Conservation (phyloP, 2,113 vertebrate genomes). For the Prolemur simus region DNA sequence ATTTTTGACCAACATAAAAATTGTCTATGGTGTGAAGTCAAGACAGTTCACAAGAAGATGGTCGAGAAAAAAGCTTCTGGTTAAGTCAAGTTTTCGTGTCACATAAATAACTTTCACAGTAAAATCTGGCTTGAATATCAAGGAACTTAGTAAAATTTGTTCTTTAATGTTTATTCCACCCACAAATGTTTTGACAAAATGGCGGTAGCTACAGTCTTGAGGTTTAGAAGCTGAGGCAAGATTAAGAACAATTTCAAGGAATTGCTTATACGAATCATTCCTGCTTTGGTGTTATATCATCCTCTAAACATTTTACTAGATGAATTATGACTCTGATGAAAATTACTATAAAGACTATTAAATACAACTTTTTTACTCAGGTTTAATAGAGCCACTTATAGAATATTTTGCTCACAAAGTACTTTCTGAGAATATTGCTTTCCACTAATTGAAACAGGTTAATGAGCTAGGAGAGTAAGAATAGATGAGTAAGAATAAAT, state of each 20-base stretch:
- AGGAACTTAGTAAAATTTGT: not conserved
- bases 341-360: not conserved
- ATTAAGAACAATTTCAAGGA: not conserved
- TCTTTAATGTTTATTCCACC: not conserved
- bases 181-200: not conserved
- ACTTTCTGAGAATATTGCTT: not conserved
- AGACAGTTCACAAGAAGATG: not conserved
- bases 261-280: not conserved
- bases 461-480: not conserved
- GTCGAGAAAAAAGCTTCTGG: not conserved
- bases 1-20: not conserved
- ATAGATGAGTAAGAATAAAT: not conserved
- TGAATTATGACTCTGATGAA: not conserved
- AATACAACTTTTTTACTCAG: not conserved
- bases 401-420: not conserved
- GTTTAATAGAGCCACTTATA: not conserved
- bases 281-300: not conserved
- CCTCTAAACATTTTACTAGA: not conserved
- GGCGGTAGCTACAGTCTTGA: not conserved
- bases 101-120: not conserved
- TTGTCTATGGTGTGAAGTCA: not conserved
- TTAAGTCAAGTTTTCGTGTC: not conserved
- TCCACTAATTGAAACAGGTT: not conserved
- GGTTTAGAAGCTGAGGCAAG: not conserved
- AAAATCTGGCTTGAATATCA: not conserved